Evolutionary conservation across 1,140 invertebrate species (phyloP).

Genomic region (Glossosoma conforme): DNA sequence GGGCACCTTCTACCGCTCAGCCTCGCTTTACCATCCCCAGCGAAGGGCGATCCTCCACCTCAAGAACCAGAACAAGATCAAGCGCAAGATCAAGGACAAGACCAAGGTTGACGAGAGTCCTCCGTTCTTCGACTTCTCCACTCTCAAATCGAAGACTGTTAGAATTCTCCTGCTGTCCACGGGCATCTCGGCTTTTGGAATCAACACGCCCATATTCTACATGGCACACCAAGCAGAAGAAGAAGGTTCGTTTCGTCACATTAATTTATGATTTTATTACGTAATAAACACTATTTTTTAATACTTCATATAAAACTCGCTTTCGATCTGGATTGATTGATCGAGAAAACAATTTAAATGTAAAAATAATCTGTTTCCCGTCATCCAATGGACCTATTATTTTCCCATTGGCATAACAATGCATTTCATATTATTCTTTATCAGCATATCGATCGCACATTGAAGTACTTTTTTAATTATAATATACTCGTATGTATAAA

Average conservation of each 20-base stretch:
- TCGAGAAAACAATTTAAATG: too few relatives aligned
- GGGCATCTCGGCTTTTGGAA: slow-evolving; percentile 71
- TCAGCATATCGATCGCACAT: too few relatives aligned
- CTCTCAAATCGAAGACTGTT: slow-evolving; percentile 77
- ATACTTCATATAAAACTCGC: too few relatives aligned
- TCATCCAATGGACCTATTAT: too few relatives aligned
- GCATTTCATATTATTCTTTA: too few relatives aligned
- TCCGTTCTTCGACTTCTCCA: slow-evolving; percentile 82
- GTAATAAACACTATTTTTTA: too few relatives aligned
- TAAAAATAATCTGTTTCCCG: too few relatives aligned
- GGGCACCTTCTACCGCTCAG: slow-evolving; percentile 84
- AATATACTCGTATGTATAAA: too few relatives aligned
- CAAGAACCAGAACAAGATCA: slow-evolving; percentile 74
- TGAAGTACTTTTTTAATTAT: too few relatives aligned
- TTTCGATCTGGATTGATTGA: too few relatives aligned
- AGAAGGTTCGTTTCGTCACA: slow-evolving; percentile 59
- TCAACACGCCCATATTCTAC: slow-evolving; percentile 84
- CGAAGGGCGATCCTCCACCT: slow-evolving; percentile 82
- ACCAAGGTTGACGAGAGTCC: slow-evolving; percentile 69
- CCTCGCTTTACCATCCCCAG: slow-evolving; percentile 86
- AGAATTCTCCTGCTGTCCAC: slow-evolving; percentile 77
- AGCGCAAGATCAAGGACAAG: slow-evolving; percentile 75
- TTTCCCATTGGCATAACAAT: too few relatives aligned
- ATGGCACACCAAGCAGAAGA: slow-evolving; percentile 72
- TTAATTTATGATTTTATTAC: too few relatives aligned